Conservation (phyloP, 2,113 vertebrate species). For the Tenebrosternarchus preto region DNA sequence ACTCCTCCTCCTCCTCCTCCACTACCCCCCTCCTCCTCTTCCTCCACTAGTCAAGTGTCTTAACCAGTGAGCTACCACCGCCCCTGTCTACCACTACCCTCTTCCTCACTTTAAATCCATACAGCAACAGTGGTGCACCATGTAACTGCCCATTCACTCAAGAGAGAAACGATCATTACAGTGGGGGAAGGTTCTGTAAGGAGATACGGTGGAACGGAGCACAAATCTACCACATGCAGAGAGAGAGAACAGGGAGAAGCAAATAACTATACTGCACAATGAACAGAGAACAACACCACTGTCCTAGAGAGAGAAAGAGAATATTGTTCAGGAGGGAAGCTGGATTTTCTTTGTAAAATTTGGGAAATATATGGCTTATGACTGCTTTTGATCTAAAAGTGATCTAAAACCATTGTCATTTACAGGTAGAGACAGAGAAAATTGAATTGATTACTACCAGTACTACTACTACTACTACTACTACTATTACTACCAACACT, state of each 20-base stretch:
- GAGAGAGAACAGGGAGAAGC: constrained; percentile 31
- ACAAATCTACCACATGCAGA: constrained; percentile 36
- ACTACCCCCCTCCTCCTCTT: not conserved
- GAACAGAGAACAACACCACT: constrained; percentile 41
- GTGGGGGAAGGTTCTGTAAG: not conserved
- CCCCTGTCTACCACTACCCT: too few species aligned
- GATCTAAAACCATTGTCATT: not conserved
- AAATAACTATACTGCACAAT: constrained; percentile 20
- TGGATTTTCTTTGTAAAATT: not conserved
- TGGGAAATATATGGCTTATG: not conserved
- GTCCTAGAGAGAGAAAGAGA: not conserved
- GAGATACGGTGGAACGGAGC: not conserved
- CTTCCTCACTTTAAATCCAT: not conserved
- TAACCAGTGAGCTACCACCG: too few species aligned
- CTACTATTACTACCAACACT: too few species aligned
- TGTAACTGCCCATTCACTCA: not conserved
- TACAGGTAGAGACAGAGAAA: not conserved
- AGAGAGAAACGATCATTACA: not conserved
- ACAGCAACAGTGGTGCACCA: too few species aligned
- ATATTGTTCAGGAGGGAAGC: not conserved
- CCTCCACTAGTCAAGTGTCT: too few species aligned
- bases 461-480: too few species aligned
- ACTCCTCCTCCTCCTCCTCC: too few species aligned
- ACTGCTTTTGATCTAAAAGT: not conserved
- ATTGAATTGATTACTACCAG: not conserved